These are phyloP conservation scores for Sterna hirundo DNA, from an alignment of 2,113 vertebrate genomes.

Conservation along the genomic window DNA sequence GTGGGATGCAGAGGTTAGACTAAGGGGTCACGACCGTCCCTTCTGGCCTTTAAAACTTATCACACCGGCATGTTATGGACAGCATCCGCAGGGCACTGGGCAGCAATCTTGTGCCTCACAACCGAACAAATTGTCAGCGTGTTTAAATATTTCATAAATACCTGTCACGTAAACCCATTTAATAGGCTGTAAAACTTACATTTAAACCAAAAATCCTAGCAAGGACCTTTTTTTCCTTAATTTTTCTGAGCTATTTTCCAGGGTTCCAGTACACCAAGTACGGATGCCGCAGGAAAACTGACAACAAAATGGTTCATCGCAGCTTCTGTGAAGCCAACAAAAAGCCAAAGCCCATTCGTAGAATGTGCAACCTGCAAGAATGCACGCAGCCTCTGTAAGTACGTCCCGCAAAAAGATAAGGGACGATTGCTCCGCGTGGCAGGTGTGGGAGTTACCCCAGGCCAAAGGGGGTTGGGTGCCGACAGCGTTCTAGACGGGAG, in stretches of 20 bases:
- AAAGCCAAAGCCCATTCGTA: constrained; percentile 94
- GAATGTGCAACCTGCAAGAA: constrained; percentile 96
- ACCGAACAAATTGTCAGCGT: neutral
- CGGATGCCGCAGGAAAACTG: constrained; percentile 92
- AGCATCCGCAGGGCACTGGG: neutral
- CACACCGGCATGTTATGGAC: neutral
- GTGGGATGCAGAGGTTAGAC: neutral
- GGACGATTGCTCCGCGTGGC: accelerated
- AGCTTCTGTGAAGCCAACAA: constrained; percentile 90
- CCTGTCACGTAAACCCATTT: neutral
- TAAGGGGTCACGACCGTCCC: neutral
- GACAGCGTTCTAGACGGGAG: neutral
- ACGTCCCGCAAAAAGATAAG: accelerated
- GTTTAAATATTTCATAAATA: neutral
- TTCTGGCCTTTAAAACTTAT: neutral
- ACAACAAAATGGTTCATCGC: constrained; percentile 93
- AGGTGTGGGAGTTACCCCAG: neutral
- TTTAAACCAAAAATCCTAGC: neutral
- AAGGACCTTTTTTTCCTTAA: neutral
- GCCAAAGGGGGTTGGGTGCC: neutral
- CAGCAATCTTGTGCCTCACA: neutral
- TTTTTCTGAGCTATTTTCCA: constrained; percentile 30
- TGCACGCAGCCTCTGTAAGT: constrained; percentile 94
- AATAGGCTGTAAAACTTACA: neutral
- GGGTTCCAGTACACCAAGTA: constrained; percentile 97